Conservation (phyloP, 2,113 vertebrate genomes). For the Myrmecophaga tridactyla region DNA sequence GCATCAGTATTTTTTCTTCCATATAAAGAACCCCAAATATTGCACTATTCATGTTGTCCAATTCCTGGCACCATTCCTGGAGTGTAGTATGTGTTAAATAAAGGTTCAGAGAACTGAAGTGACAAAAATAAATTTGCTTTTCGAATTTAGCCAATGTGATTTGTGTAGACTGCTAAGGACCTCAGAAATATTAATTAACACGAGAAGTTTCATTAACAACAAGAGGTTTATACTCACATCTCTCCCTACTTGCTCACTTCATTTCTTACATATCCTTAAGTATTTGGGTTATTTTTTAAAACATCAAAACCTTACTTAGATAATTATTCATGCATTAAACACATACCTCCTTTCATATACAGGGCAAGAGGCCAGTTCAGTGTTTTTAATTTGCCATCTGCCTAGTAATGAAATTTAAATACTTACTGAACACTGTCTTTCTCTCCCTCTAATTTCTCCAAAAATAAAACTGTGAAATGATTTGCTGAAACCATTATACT, state of each 20-base stretch:
- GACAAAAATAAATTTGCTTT: background rate
- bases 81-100: background rate
- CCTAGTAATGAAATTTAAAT: background rate
- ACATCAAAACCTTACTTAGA: background rate
- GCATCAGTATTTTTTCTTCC: background rate
- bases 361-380: background rate
- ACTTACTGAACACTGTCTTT: background rate
- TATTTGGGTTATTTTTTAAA: background rate
- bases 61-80: background rate
- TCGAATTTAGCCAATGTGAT: background rate
- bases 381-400: background rate
- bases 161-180: background rate
- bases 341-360: background rate
- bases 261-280: background rate
- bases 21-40: background rate
- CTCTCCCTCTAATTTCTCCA: background rate
- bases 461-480: background rate
- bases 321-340: background rate
- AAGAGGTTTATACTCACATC: background rate
- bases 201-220: background rate
- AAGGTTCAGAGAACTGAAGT: background rate
- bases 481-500: background rate
- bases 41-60: background rate
- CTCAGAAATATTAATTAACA: background rate
- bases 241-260: background rate